Percentiles rank a stretch among this genome's conserved stretches.
Conservation (phyloP, 1,140 invertebrate species). For the Trichonephila clavata region DNA sequence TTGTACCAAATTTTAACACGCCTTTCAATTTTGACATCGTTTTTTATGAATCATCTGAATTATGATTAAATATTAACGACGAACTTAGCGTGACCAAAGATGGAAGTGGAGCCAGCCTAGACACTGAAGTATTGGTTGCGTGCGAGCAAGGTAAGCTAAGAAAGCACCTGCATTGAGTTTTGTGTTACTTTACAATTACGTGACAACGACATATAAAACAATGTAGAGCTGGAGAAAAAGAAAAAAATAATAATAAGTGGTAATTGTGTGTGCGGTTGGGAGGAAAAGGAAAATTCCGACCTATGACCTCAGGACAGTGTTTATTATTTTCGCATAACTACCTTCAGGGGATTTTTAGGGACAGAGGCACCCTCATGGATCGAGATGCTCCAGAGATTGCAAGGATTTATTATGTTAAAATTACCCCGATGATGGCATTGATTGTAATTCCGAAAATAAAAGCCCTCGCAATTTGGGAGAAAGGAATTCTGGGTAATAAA, state of each 20-base stretch:
- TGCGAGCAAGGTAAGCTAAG: constrained; percentile 26
- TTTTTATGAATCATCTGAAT: too few species aligned
- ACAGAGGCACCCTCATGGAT: constrained; percentile 14
- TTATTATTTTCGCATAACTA: constrained; percentile 68
- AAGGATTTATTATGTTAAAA: constrained; percentile 46
- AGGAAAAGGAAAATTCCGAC: constrained; percentile 67
- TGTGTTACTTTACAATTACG: constrained; percentile 75
- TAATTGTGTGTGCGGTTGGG: constrained; percentile 73
- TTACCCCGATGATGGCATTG: constrained; percentile 9
- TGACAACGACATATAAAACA: constrained; percentile 76
- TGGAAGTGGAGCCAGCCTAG: neutral
- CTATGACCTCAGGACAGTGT: constrained; percentile 53
- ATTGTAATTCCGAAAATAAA: constrained; percentile 23
- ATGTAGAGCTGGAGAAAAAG: constrained; percentile 2
- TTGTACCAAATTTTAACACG: too few species aligned
- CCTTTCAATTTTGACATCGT: too few species aligned
- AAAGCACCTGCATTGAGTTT: constrained; percentile 68
- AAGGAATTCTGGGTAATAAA: constrained; percentile 5
- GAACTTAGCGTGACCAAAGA: neutral
- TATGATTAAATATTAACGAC: too few species aligned
- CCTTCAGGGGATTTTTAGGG: constrained; percentile 21
- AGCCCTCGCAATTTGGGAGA: neutral
- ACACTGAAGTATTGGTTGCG: neutral
- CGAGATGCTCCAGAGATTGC: constrained; percentile 16
- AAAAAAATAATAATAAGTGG: constrained; percentile 31